phyloP scores from a whole-genome alignment of 2,797 vertebrate genomes.

The Aselliscus stoliczkanus region DNA sequence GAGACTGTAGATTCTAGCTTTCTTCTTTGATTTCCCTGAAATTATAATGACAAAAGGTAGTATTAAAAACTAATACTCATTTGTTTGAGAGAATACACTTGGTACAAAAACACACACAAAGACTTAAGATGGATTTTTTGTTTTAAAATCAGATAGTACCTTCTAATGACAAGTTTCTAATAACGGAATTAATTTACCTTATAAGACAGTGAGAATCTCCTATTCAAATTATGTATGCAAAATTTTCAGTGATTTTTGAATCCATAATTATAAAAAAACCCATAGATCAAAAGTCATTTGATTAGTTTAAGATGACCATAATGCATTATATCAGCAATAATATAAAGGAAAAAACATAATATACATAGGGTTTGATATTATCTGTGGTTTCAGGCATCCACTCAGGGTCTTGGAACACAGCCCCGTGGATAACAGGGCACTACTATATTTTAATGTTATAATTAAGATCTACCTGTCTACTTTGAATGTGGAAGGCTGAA shows the following conservation, averaged over 20 bases:
- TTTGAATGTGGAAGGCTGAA: not conserved
- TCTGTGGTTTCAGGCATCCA: not conserved
- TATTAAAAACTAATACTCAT: not conserved
- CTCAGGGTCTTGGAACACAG: not conserved
- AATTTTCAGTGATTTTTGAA: conserved; percentile 20
- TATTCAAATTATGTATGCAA: not conserved
- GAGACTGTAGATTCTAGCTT: conserved; percentile 88
- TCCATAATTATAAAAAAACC: not conserved
- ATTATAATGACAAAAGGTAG: conserved; percentile 53
- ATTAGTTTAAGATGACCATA: conserved; percentile 3
- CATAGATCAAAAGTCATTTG: not conserved
- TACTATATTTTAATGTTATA: not conserved
- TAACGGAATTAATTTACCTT: not conserved
- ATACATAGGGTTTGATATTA: not conserved
- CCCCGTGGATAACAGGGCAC: not conserved
- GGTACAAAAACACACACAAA: not conserved
- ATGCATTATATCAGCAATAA: not conserved
- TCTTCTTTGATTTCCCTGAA: conserved; percentile 88
- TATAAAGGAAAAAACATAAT: not conserved
- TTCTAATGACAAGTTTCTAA: not conserved
- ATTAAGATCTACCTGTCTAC: not conserved
- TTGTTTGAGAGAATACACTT: not conserved
- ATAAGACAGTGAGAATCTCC: not conserved
- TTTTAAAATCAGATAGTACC: not conserved
- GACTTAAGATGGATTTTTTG: not conserved